Base-by-base conservation (phyloP, 2,888 invertebrate species). In the Leptopilina drosophilae region DNA sequence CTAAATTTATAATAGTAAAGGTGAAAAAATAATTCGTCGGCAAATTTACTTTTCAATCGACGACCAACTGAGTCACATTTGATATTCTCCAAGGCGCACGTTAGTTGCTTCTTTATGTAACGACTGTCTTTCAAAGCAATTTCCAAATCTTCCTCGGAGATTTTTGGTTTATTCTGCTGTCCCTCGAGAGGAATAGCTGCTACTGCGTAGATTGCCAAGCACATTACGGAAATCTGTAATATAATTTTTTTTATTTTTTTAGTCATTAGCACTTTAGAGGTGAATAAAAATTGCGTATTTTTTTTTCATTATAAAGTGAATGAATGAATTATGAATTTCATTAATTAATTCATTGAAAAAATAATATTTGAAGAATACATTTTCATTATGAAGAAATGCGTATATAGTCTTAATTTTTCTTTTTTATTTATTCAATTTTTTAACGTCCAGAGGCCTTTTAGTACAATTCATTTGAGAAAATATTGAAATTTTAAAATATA, bases 31-130 rank as follows among this genome's bases (percentile, higher is more conserved):
- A 42, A 42, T 42, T 42, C 8, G 7, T 42, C 8, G 42, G 7
- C 42, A 42, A 42, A 42, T 42, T 42, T 92, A 96, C 96, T 95
- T 92, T 95, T 96, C 20, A 96, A 92, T 83, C 95, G 93, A 85
- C 95, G 94, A 78, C 96, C 96, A 56, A 96, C 94, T 1, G 95
- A 94, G 88, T 96, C 96, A 85, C 96, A 96, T 0, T 95, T 94
- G 0, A 94, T 95, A 90, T 96, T 95, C 7, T 95, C 95, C 12
- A 95, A 92, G 11, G 95, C 95, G 88, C 96, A 96, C 90, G 95
- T 95, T 77, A 96, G 93, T 89, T 95, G 95, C 84, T 95, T 93
- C 90, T 93, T 94, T 81, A 96, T 93, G 87, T 95, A 96, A 69
- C 95, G 93, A 88, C 94, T 94, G 91, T 96, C 95, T 84, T 93